These are phyloP conservation scores for Hirudinaria manillensis DNA, from an alignment of 2,888 invertebrate species.

Conservation along the genomic window DNA sequence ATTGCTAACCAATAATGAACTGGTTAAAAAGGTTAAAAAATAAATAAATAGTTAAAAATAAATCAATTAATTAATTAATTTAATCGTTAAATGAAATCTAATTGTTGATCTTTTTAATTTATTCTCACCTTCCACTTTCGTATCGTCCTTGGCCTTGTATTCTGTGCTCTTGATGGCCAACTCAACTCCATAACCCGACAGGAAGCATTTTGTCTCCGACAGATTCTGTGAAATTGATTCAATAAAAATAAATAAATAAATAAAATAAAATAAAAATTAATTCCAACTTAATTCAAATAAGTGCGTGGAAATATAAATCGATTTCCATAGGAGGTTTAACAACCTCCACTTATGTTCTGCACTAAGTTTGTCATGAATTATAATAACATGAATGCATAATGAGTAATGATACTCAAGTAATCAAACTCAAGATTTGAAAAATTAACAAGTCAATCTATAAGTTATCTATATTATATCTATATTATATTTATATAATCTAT, in stretches of 20 bases:
- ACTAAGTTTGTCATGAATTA: no score
- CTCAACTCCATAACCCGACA: slow-evolving; percentile 97
- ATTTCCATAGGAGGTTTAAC: neutral
- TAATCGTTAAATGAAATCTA: neutral
- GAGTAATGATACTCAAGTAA: no score
- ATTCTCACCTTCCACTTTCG: slow-evolving; percentile 56
- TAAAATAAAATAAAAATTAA: neutral
- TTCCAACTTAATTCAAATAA: no score
- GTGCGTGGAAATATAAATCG: neutral
- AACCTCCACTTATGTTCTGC: no score
- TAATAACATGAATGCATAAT: no score
- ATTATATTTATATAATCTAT: neutral
- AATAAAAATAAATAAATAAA: neutral
- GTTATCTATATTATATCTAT: no score
- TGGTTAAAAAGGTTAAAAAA: no score
- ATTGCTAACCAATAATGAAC: no score
- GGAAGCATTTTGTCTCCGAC: slow-evolving; percentile 62
- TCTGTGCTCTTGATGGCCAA: slow-evolving; percentile 97
- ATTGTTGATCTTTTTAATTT: neutral
- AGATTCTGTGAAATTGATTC: neutral
- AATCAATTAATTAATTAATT: no score
- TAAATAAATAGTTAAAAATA: no score
- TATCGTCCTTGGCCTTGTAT: slow-evolving; percentile 93
- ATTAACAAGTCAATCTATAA: no score
- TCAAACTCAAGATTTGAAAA: no score